These are phyloP conservation scores for Benitochromis conjunctus DNA, from an alignment of 2,113 vertebrate species.

Conservation along the genomic window DNA sequence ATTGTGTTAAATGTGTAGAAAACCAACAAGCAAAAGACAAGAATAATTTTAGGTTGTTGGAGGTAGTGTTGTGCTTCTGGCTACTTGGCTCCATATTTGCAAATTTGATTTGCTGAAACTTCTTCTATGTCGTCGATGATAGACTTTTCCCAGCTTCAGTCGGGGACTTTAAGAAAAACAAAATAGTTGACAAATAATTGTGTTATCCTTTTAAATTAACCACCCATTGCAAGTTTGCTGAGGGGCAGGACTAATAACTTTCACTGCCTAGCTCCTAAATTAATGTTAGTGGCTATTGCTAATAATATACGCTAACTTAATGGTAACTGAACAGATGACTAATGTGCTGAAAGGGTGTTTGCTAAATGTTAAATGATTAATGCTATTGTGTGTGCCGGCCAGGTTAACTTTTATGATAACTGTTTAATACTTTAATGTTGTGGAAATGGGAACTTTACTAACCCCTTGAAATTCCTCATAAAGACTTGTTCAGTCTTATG, in stretches of 20 bases:
- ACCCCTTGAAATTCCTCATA: background rate
- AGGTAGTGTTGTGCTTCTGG: background rate
- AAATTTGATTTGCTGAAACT: background rate
- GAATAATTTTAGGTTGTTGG: background rate
- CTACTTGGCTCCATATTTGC: background rate
- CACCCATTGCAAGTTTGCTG: background rate
- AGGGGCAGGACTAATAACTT: background rate
- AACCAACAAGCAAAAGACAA: background rate
- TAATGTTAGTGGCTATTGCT: accelerated
- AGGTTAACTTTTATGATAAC: background rate
- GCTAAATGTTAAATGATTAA: background rate
- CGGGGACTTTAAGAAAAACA: background rate
- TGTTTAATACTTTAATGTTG: background rate
- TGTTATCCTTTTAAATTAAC: background rate
- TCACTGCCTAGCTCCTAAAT: background rate
- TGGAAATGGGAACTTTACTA: background rate
- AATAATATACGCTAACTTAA: accelerated
- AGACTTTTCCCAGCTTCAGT: background rate
- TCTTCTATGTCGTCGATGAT: background rate
- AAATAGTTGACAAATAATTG: background rate
- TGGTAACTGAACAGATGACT: background rate
- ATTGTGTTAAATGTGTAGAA: background rate
- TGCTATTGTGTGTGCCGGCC: background rate
- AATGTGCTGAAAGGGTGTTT: background rate
- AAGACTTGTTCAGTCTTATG: background rate